Evolutionary conservation across 2,888 invertebrate species (phyloP), one percentile per base, ranked within the genome.

Genomic region (Agrilus cyanescens): DNA sequence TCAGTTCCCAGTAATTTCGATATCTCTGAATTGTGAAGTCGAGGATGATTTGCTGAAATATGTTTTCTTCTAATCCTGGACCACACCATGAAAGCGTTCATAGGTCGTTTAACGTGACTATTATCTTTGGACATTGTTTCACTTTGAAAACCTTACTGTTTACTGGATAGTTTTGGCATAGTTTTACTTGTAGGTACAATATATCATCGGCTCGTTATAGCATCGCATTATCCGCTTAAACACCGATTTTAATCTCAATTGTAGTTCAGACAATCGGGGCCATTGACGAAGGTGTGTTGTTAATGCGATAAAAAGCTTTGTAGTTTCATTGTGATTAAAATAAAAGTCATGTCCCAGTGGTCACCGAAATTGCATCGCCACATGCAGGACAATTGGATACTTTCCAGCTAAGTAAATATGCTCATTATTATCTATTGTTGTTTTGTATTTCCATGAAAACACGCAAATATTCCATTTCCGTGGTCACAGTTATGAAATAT

Each of bases 21-120:
- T 56, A 90, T 90, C 62, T 83, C 82, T 0, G 81, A 80, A 55
- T 83, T 83, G 62, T 82, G 82, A 53, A 83, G 69, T 55, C 81
- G 83, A 43, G 89, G 89, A 60, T 89, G 85, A 61, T 87, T 78
- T 61, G 79, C 73, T 0, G 88, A 85, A 64, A 89, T 88, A 59
- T 85, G 85, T 58, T 85, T 79, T 36, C 89, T 66, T 58, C 86
- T 80, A 49, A 84, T 80, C 33, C 82, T 68, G 3, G 82, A 82
- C 83, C 83, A 84, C 33, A 84, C 83, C 90, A 91, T 90, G 66
- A 91, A 90, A 4, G 90, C 90, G 65, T 91, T 91, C 91, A 91
- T 91, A 1, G 91, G 91, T 52, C 91, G 73, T 66, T 95, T 95
- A 55, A 95, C 90, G 64, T 91, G 89, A 63, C 84, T 83, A 53